Evolutionary conservation across 2,113 vertebrate genomes (phyloP), one percentile per base, ranked within the genome.

Genomic region (Seriola quinqueradiata): DNA sequence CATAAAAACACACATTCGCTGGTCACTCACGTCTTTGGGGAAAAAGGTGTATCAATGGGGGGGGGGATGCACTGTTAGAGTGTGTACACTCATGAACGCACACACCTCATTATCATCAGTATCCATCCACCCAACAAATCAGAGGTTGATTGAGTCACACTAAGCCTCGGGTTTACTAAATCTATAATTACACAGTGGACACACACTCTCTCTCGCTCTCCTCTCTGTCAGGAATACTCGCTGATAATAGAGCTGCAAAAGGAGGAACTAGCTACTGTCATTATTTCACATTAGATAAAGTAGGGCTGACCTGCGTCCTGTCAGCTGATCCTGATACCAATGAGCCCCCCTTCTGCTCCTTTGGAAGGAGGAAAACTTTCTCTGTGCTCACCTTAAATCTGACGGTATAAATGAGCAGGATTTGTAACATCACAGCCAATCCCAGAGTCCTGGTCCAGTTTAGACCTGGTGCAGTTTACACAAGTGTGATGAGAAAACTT

Each of bases 111-210:
- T 81, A 85, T 78, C 76, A 55, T 78, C 54, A 75, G 60, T 69
- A 80, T 80, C 54, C 72, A 50, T 77, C 78, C 70, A 79, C 79
- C 79, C 79, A 61, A 77, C 89, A 83, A 88, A 91, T 79, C 71
- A 82, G 73, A 82, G 86, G 88, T 64, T 86, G 81, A 86, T 77
- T 78, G 75, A 88, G 82, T 87, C 83, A 70, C 61, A 65, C 64
- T 87, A 86, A 93, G 83, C 79, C 72, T 55, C 36, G 38, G 83
- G 77, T 89, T 88, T 85, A 77, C 81, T 79, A 73, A 83, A 89
- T 85, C 86, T 77, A 80, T 90, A 90, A 91, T 87, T 82, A 86
- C 77, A 85, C 68, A 66, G 78, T 87, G 74, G 73, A 68, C 73
- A 77, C 79, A 68, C 59, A 75, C 64, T 17, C 40, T 66, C 2